Conservation (phyloP, 1,140 invertebrate genomes). For the Bombyx mandarina region DNA sequence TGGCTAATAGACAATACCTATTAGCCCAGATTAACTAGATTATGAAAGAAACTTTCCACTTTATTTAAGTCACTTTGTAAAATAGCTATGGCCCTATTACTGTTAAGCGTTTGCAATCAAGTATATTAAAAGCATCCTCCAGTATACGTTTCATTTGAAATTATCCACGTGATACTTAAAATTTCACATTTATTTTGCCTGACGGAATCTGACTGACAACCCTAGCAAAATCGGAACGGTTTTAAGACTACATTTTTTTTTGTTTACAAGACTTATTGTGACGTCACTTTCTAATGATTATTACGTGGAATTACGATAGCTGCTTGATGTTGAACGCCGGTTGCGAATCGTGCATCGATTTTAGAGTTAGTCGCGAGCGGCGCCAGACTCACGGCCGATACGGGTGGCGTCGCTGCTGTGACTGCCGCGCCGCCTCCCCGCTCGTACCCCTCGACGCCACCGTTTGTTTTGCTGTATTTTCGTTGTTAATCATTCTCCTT, state of each 20-base stretch:
- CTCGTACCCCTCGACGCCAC: constrained; percentile 46
- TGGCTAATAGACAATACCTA: too few relatives aligned
- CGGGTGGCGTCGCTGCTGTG: constrained; percentile 55
- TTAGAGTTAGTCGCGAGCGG: constrained; percentile 52
- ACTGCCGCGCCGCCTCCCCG: constrained; percentile 55
- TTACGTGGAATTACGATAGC: constrained; percentile 18
- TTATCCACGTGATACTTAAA: too few relatives aligned
- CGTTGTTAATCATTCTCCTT: constrained; percentile 72
- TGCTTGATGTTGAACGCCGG: constrained; percentile 30
- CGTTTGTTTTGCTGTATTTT: constrained; percentile 72
- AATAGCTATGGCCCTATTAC: too few relatives aligned
- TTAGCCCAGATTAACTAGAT: too few relatives aligned
- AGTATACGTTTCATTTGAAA: too few relatives aligned
- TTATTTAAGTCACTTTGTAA: too few relatives aligned
- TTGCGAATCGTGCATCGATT: constrained; percentile 67
- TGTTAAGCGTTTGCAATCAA: too few relatives aligned
- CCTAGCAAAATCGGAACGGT: constrained; percentile 10
- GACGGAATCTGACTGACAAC: constrained; percentile 18
- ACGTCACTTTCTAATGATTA: constrained; percentile 44
- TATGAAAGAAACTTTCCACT: too few relatives aligned
- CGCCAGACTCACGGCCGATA: constrained; percentile 45
- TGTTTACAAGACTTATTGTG: constrained; percentile 10
- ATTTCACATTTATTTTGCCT: too few relatives aligned
- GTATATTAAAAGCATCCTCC: too few relatives aligned
- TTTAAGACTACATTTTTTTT: too few relatives aligned